Conservation (phyloP, 2,797 vertebrate species). For the Bucorvus abyssinicus region DNA sequence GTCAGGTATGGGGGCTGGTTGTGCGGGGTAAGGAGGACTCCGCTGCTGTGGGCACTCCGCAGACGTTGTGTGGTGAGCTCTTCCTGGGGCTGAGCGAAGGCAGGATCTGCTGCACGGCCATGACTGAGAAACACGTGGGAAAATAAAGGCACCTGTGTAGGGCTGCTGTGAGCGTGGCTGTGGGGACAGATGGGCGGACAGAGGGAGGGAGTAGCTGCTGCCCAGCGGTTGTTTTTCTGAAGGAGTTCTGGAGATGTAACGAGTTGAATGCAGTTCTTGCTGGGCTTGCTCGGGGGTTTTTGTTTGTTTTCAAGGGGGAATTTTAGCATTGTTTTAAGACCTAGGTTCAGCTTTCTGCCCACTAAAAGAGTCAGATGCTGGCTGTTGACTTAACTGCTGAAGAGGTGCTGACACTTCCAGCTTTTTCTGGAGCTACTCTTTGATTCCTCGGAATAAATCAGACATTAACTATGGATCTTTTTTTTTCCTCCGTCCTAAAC, state of each 20-base stretch:
- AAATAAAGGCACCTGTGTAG: background rate
- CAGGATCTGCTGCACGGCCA: background rate
- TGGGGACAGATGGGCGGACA: background rate
- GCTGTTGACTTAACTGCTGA: background rate
- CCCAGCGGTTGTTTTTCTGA: background rate
- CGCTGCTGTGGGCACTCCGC: background rate
- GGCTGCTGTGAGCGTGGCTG: background rate
- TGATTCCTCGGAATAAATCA: background rate
- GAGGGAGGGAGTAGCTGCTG: background rate
- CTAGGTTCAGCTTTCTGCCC: background rate
- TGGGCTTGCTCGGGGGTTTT: conserved; percentile 27
- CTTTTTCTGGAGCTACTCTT: background rate
- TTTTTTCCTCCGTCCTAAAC: background rate
- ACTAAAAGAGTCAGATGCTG: background rate
- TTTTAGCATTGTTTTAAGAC: background rate
- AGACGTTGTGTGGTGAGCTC: background rate
- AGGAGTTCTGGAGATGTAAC: background rate
- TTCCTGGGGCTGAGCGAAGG: background rate
- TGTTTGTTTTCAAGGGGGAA: background rate
- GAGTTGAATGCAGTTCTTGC: background rate
- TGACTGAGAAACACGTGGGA: background rate
- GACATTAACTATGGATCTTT: background rate
- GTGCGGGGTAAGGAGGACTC: background rate
- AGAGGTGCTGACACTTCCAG: background rate
- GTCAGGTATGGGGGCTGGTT: background rate